Evolutionary conservation across 1,140 invertebrate species (phyloP).

Genomic region (Samia ricini): DNA sequence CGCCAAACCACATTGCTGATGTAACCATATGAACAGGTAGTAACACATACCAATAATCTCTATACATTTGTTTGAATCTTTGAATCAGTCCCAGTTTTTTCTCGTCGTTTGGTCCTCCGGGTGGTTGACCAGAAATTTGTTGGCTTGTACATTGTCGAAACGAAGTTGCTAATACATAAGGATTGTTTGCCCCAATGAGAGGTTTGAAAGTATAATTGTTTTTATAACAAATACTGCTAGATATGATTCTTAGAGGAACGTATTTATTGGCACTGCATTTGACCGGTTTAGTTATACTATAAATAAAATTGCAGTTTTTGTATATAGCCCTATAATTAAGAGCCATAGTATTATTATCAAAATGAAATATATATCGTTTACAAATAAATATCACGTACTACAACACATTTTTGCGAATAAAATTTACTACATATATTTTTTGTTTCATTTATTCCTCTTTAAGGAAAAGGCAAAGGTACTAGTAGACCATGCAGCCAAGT

Average conservation of each 20-base stretch:
- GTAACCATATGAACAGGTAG: constrained; percentile 93
- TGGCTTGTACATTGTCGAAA: constrained; percentile 33
- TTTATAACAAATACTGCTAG: constrained; percentile 41
- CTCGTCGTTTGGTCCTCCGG: constrained; percentile 75
- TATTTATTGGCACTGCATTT: constrained; percentile 45
- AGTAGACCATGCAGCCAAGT: too few relatives aligned
- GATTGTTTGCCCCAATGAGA: constrained; percentile 14
- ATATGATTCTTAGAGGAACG: constrained; percentile 39
- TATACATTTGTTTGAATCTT: constrained; percentile 93
- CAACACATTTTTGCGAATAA: constrained; percentile 23
- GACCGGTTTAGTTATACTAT: constrained; percentile 53
- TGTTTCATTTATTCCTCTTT: too few relatives aligned
- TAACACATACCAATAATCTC: constrained; percentile 96
- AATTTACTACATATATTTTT: not conserved
- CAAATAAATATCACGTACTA: constrained; percentile 23
- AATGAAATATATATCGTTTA: constrained; percentile 15
- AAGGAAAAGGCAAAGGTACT: too few relatives aligned
- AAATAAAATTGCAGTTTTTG: constrained; percentile 41
- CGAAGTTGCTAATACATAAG: constrained; percentile 6
- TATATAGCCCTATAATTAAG: constrained; percentile 45
- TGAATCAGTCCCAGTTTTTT: constrained; percentile 84
- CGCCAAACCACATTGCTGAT: constrained; percentile 89
- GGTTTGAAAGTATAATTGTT: constrained; percentile 28
- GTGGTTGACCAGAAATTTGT: constrained; percentile 20
- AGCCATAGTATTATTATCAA: constrained; percentile 51